Base-by-base conservation (phyloP, 2,888 invertebrate species). In the Drosophila testacea region DNA sequence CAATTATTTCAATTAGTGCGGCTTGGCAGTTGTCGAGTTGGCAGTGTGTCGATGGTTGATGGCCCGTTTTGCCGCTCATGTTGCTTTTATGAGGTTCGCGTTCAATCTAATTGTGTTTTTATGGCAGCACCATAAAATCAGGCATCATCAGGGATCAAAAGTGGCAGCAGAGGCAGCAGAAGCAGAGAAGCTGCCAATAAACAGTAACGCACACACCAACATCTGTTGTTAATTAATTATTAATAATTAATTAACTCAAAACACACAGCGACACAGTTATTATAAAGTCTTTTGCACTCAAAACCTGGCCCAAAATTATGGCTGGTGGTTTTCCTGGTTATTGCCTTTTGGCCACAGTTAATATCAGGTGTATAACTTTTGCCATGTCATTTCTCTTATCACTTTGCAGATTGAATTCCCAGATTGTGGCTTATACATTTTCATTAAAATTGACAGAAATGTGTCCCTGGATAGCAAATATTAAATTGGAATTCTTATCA, bases 71-170 rank as follows among this genome's bases (percentile, higher is more conserved):
- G 62, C 44, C 54, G 71, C 66, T 79, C 65, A 61, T 79, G 73
- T 75, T 71, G 65, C 69, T 79, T 81, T 79, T 71, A 79, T 75
- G 77, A 50, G 61, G 56, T 59, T 52, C 44, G 50, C 64, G 51
- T 74, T 81, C 79, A 81, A 83, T 85, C 73, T 69, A 81, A 85
- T 83, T 83, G 79, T 63, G 67, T 67, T 81, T 82, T 83, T 83
- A 85, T 81, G 65, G 56, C 68, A 47, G 41, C 63, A 69, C 57
- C 59, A 78, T 82, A 78, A 83, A 83, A 74, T 68, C 60, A 60
- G 66, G 39, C 69, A 52, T 51, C 69, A 48, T 22, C 22, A 22
- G 22, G 22, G 22, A 1, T 2, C 22, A 22, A 22, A 22, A 22
- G 22, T 47, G 47, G 41, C 48, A 36, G 54, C 27, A 39, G 47